Evolutionary conservation across 2,888 invertebrate species (phyloP).

Genomic region (Cyclophora punctaria): DNA sequence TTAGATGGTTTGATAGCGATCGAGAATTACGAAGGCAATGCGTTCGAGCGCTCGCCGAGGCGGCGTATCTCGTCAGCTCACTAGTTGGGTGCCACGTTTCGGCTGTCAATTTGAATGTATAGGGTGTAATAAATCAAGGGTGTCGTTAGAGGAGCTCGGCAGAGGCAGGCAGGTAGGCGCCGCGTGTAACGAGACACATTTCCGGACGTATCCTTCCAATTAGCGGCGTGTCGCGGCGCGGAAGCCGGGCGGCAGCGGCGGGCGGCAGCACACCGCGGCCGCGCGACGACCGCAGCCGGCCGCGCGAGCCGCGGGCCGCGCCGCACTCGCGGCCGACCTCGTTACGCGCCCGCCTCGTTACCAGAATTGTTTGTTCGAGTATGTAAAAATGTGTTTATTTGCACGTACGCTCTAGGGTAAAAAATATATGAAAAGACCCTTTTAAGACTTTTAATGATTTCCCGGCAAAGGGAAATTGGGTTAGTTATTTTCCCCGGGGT

Average conservation of each 20-base stretch:
- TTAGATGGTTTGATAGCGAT: not conserved
- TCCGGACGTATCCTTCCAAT: constrained; percentile 67
- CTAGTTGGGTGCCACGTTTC: constrained; percentile 13
- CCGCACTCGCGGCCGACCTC: constrained; percentile 39
- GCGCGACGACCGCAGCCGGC: constrained; percentile 23
- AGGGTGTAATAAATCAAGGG: constrained; percentile 55
- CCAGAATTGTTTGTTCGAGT: constrained; percentile 74
- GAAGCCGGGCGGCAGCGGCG: constrained; percentile 24
- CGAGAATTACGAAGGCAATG: not conserved
- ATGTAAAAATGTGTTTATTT: constrained; percentile 76
- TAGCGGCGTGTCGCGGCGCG: constrained; percentile 35
- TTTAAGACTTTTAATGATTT: constrained; percentile 76
- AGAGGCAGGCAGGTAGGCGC: constrained; percentile 41
- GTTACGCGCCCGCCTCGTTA: constrained; percentile 72
- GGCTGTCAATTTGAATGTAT: constrained; percentile 58
- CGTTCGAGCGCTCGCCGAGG: not conserved
- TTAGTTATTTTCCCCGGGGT: constrained; percentile 75
- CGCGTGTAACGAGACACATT: constrained; percentile 63
- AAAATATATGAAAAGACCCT: constrained; percentile 75
- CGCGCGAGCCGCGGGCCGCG: constrained; percentile 20
- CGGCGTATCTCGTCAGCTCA: not conserved
- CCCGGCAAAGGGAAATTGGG: constrained; percentile 76
- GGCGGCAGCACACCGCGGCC: constrained; percentile 17
- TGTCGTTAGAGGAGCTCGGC: constrained; percentile 37
- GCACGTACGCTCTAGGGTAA: constrained; percentile 72